Evolutionary conservation across 2,888 invertebrate species (phyloP), one percentile per base, ranked within the genome.

Genomic region (Ellobium chinense): DNA sequence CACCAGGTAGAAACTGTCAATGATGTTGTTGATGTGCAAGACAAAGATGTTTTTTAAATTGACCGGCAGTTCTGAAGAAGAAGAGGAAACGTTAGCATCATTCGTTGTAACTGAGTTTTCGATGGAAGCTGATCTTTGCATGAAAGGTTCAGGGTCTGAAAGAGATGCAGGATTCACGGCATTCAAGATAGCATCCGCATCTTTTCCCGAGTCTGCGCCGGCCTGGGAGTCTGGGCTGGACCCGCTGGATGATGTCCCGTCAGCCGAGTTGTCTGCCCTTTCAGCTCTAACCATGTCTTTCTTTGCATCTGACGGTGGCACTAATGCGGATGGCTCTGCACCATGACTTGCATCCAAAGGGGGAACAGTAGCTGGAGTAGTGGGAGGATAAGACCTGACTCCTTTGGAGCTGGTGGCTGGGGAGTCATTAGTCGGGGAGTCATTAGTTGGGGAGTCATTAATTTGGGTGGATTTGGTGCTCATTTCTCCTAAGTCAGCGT

Each of bases 1-100:
- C 69, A 86, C 83, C 54, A 87, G 77, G 66, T 83, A 84, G 73
- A 86, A 86, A 39, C 83, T 84, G 37, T 85, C 85, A 46, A 80
- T 81, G 27, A 83, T 82, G 54, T 84, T 84, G 74, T 88, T 85
- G 18, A 88, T 78, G 65, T 84, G 82, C 80, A 85, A 60, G 37
- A 85, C 81, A 62, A 85, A 84, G 63, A 85, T 27, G 36, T 83
- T 68, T 18, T 70, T 75, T 31, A 78, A 39, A 46, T 63, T 65
- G 37, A 82, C 70, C 21, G 31, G 69, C n/a, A 12, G 39, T 21
- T 62, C 27, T 12, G 4, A 18, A 21, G 18, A 62, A 4, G 73
- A 73, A 18, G 46, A 12, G n/a, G n/a, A n/a, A n/a, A n/a, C n/a
- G n/a, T n/a, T n/a, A n/a, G n/a, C n/a, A 27, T 14, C 21, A 34